Evolutionary conservation across 2,113 vertebrate genomes (phyloP).

Genomic region (Nesoenas mayeri): DNA sequence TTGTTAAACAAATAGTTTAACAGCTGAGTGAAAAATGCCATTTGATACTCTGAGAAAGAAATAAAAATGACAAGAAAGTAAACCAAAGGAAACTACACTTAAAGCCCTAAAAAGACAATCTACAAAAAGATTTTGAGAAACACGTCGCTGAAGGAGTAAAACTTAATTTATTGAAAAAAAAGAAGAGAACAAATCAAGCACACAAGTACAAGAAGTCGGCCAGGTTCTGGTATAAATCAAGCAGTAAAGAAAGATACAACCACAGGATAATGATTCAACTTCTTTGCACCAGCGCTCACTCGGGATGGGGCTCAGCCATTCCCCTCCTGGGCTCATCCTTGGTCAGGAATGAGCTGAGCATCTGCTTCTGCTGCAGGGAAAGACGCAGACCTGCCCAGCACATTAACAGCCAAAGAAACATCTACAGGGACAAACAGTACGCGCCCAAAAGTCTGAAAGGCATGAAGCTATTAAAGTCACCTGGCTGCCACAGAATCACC

Average conservation of each 20-base stretch:
- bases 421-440: not conserved
- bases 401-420: not conserved
- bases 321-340: not conserved
- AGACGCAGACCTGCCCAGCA: not conserved
- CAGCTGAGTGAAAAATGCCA: not conserved
- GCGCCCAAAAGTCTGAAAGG: not conserved
- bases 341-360: not conserved
- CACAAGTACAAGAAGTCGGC: not conserved
- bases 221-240: slow-evolving; percentile 9
- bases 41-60: not conserved
- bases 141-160: not conserved
- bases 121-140: not conserved
- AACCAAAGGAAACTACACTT: not conserved
- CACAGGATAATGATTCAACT: not conserved
- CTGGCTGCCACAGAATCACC: not conserved
- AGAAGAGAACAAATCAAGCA: not conserved
- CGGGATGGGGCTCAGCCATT: not conserved
- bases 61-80: not conserved
- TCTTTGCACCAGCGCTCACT: not conserved
- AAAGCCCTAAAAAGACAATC: not conserved
- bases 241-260: not conserved
- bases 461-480: not conserved
- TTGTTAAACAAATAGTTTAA: not conserved
- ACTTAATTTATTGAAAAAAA: not conserved
- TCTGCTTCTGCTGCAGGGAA: not conserved